These are phyloP conservation scores for Phytoseiulus persimilis DNA, from an alignment of 2,888 invertebrate species.

Conservation along the genomic window DNA sequence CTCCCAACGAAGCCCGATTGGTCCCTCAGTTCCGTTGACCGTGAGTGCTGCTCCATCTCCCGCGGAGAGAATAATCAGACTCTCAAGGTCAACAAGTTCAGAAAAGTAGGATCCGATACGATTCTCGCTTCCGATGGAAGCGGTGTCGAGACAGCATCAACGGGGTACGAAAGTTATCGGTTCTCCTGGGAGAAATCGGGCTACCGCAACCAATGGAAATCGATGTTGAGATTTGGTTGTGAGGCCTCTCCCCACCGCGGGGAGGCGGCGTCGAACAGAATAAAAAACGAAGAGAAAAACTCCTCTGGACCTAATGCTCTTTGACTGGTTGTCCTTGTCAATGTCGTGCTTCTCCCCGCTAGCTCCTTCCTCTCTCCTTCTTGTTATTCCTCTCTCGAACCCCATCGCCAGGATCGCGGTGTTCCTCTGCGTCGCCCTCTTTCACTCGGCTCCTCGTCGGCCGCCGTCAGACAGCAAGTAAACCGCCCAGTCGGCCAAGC, in stretches of 20 bases:
- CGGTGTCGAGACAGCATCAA: too few species aligned
- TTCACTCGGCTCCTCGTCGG: neutral
- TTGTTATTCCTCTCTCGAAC: neutral
- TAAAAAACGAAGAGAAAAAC: neutral
- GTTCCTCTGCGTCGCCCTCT: neutral
- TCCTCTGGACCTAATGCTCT: neutral
- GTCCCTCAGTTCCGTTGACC: too few species aligned
- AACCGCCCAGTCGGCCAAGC: neutral
- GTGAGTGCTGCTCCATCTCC: too few species aligned
- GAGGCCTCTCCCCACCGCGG: neutral
- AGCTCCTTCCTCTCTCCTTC: neutral
- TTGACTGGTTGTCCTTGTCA: neutral
- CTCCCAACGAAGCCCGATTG: too few species aligned
- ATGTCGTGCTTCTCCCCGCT: neutral
- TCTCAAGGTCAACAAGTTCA: too few species aligned
- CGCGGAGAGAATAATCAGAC: too few species aligned
- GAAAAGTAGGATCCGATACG: too few species aligned
- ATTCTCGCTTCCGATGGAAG: too few species aligned
- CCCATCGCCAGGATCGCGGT: neutral
- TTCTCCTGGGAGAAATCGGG: too few species aligned
- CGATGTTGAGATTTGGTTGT: too few species aligned
- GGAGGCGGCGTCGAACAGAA: neutral
- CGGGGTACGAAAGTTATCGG: too few species aligned
- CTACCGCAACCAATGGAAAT: too few species aligned
- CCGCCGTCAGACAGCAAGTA: neutral